A percentile compares a stretch with the other conserved stretches of the same genome.
These are phyloP conservation scores for Panthera leo DNA, from an alignment of 2,113 vertebrate species.

Conservation along the genomic window DNA sequence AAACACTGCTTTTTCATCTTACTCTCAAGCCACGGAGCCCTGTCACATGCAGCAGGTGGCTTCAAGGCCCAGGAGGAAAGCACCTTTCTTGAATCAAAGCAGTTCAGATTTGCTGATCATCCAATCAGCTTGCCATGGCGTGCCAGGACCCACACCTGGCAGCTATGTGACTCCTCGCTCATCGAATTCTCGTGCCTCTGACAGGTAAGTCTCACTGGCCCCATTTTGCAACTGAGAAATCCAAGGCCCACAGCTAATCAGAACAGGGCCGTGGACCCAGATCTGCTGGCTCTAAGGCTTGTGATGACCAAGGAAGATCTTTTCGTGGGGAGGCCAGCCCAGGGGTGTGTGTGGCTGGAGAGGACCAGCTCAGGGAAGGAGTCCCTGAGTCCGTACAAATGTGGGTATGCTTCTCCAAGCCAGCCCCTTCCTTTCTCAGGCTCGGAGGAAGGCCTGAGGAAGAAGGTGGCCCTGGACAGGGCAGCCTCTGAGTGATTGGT, in stretches of 20 bases:
- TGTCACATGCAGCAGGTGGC: no score
- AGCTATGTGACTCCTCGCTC: background rate
- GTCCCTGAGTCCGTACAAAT: background rate
- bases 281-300: background rate
- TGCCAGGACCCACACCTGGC: background rate
- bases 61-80: background rate
- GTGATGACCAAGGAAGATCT: background rate
- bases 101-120: background rate
- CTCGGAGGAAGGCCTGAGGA: background rate
- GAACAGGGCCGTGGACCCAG: background rate
- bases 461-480: no score
- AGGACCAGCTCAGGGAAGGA: no score
- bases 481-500: background rate
- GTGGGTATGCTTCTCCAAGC: accelerated
- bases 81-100: background rate
- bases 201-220: background rate
- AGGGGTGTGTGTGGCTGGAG: background rate
- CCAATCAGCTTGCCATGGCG: accelerated
- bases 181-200: background rate
- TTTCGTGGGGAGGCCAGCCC: background rate
- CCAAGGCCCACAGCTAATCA: background rate
- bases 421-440: background rate
- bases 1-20: background rate
- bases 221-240: background rate
- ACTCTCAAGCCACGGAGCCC: background rate